Percentiles rank a stretch among this genome's conserved stretches.
These are phyloP conservation scores for Alligator mississippiensis DNA, from an alignment of 2,113 vertebrate genomes.

Conservation along the genomic window DNA sequence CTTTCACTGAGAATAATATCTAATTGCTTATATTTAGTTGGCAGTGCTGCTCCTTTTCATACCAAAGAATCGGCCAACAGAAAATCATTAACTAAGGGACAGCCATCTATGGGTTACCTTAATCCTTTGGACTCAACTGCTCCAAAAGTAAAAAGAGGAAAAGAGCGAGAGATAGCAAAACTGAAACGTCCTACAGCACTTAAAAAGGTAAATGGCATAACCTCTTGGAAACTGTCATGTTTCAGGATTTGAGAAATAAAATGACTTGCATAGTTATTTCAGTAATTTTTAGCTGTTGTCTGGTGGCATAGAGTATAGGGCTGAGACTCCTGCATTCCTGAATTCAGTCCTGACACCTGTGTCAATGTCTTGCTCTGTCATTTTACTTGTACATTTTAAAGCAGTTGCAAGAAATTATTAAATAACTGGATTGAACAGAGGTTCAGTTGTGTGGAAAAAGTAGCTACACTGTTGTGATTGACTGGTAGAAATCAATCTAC, in stretches of 20 bases:
- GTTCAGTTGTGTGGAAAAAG: no score
- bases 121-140: conserved; percentile 92
- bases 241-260: neutral
- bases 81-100: conserved; percentile 83
- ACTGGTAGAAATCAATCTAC: neutral
- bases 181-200: conserved; percentile 97
- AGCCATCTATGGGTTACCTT: conserved; percentile 83
- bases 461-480: no score
- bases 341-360: neutral
- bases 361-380: neutral
- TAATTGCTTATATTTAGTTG: conserved; percentile 81
- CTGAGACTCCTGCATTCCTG: accelerated
- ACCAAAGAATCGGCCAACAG: conserved; percentile 82
- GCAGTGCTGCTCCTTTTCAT: conserved; percentile 89
- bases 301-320: accelerated
- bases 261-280: accelerated
- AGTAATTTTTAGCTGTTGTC: neutral
- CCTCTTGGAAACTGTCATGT: neutral
- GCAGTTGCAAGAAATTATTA: neutral
- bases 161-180: conserved; percentile 95
- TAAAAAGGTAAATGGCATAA: conserved; percentile 86
- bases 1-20: conserved; percentile 36
- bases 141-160: conserved; percentile 92
- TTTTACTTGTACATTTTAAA: neutral
- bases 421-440: neutral